Evolutionary conservation across 2,113 vertebrate species (phyloP).

Genomic region (Calyptomena viridis): DNA sequence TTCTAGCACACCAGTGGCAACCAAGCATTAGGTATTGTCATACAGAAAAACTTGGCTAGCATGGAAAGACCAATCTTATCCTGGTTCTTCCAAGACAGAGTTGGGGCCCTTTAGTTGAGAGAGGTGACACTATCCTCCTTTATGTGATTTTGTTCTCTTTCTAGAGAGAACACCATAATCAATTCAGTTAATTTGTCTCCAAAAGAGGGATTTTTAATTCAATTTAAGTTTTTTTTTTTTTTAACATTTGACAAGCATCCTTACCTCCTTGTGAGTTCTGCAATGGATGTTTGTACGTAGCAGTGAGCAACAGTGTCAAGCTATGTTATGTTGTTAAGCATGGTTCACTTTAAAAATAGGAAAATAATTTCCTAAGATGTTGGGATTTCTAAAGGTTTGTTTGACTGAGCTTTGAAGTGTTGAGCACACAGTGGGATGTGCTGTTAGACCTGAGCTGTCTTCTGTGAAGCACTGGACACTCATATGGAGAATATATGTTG

Average conservation of each 20-base stretch:
- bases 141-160: neutral
- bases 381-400: neutral
- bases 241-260: neutral
- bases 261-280: neutral
- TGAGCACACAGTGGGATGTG: neutral
- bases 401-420: neutral
- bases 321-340: neutral
- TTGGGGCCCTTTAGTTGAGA: neutral
- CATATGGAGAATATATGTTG: too few relatives aligned
- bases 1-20: neutral
- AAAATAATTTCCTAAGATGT: neutral
- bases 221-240: neutral
- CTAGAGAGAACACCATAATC: neutral
- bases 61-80: neutral
- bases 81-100: neutral
- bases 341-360: neutral
- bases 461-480: fast-evolving
- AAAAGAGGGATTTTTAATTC: neutral
- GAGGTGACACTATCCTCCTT: neutral
- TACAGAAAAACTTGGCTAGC: neutral
- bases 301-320: neutral
- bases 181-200: neutral
- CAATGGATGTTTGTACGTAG: too few relatives aligned
- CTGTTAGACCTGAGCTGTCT: neutral
- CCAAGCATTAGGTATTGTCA: neutral